Base-by-base conservation (phyloP, 2,113 vertebrate genomes). In the Lophochroa leadbeateri region DNA sequence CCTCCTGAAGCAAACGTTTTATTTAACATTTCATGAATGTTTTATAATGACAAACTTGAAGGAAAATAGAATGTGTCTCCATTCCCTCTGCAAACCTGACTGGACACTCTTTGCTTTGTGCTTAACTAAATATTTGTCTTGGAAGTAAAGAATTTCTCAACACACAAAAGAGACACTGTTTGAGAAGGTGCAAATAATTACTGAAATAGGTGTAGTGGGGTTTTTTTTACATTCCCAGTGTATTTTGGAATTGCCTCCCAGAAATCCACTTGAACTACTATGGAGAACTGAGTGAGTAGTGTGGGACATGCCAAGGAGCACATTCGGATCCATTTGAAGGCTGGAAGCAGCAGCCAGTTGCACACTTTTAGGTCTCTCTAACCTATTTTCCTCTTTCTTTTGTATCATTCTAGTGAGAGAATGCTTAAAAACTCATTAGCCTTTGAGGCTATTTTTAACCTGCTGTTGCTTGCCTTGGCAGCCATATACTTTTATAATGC, bases 51-150 rank as follows among this genome's bases (percentile, higher is more conserved):
- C 91, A 95, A 92, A 95, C 88, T 90, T 67, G 65, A 74, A 97
- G 84, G 28, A 96, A 95, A 96, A 85, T 37, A 95, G 49, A 44
- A 6, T 29, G 82, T 92, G 88, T 74, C 67, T 96, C 79, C 19
- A 9, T 95, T 96, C 92, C 88, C 82, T 65, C 57, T 64, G 92
- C 82, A 78, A 37, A 88, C 60, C 87, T 64, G 50, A 82, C 95
- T 96, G 90, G 88, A 82, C 58, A 7, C 67, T 94, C 94, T 94
- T 97, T 97, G 94, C 95, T 96, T 96, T 95, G 86, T 90, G 95
- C 95, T 96, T 97, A 95, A 60, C 88, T 79, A 97, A 98, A 97
- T 97, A 97, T 97, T 97, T 96, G 94, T 88, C 95, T 98, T 98
- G 97, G 96, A 94, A 93, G 94, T 86, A 82, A 89, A 83, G 96